phyloP scores from a whole-genome alignment of 2,888 invertebrate species.

The Apoda limacodes region DNA sequence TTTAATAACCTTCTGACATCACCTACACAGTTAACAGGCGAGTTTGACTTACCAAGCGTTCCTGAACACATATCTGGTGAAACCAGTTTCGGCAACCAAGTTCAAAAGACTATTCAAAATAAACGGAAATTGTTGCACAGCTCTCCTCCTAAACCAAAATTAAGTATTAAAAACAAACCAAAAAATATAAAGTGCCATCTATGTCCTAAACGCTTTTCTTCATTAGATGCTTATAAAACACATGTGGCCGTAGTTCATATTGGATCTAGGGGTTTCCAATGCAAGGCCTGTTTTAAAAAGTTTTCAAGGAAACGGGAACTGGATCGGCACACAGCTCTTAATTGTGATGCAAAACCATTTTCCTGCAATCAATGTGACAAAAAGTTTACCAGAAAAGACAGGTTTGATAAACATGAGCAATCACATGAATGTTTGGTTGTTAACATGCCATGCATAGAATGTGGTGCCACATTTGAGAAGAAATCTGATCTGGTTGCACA shows the following conservation, averaged over 20 bases:
- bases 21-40: constrained; percentile 39
- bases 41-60: constrained; percentile 58
- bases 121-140: constrained; percentile 33
- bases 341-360: constrained; percentile 76
- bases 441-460: constrained; percentile 73
- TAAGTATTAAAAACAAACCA: constrained; percentile 48
- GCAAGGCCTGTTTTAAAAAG: constrained; percentile 75
- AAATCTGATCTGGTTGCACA: constrained; percentile 70
- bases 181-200: constrained; percentile 66
- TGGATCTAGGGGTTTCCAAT: constrained; percentile 70
- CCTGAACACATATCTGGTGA: constrained; percentile 66
- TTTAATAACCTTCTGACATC: constrained; percentile 63
- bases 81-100: constrained; percentile 51
- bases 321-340: constrained; percentile 75
- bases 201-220: constrained; percentile 62
- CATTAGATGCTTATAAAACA: constrained; percentile 60
- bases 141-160: constrained; percentile 45
- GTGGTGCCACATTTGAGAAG: constrained; percentile 70
- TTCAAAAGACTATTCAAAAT: constrained; percentile 40
- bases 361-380: constrained; percentile 76
- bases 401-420: constrained; percentile 74
- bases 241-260: constrained; percentile 66
- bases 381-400: constrained; percentile 76
- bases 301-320: constrained; percentile 78
- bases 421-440: constrained; percentile 73